phyloP scores from a whole-genome alignment of 2,797 vertebrate species.

The Anguilla anguilla region DNA sequence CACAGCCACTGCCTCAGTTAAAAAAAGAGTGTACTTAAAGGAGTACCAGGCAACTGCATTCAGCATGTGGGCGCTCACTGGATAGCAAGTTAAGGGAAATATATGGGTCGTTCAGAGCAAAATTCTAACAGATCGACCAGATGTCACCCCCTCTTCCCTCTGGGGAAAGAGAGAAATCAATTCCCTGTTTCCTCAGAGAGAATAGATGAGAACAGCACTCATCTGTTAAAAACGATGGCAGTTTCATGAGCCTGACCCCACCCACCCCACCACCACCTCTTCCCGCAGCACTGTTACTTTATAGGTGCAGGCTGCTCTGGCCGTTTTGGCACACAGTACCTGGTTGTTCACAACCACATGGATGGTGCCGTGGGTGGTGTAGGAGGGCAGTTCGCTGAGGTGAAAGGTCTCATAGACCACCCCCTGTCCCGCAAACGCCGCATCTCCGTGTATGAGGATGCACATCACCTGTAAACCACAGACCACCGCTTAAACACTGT shows the following conservation, averaged over 20 bases:
- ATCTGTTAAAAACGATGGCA: neutral
- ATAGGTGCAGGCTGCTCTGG: neutral
- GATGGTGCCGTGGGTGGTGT: constrained; percentile 91
- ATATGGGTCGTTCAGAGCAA: neutral
- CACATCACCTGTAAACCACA: constrained; percentile 86
- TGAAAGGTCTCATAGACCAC: constrained; percentile 96
- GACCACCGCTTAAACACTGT: neutral
- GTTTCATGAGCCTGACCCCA: neutral
- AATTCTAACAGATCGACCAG: neutral
- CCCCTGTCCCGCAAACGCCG: constrained; percentile 92
- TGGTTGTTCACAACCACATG: constrained; percentile 97
- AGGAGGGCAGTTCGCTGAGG: constrained; percentile 90
- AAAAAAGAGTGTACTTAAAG: too few relatives aligned
- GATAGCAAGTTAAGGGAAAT: neutral
- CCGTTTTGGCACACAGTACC: constrained; percentile 63
- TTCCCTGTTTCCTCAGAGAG: neutral
- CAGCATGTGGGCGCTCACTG: neutral
- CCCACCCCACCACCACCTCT: neutral
- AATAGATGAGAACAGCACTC: neutral
- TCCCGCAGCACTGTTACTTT: neutral
- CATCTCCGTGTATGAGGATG: constrained; percentile 89
- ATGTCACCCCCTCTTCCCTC: neutral
- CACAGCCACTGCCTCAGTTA: too few relatives aligned
- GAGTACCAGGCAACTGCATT: too few relatives aligned
- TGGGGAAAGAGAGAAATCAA: neutral